These are phyloP conservation scores for Araneus ventricosus DNA, from an alignment of 1,140 invertebrate species.

Conservation along the genomic window DNA sequence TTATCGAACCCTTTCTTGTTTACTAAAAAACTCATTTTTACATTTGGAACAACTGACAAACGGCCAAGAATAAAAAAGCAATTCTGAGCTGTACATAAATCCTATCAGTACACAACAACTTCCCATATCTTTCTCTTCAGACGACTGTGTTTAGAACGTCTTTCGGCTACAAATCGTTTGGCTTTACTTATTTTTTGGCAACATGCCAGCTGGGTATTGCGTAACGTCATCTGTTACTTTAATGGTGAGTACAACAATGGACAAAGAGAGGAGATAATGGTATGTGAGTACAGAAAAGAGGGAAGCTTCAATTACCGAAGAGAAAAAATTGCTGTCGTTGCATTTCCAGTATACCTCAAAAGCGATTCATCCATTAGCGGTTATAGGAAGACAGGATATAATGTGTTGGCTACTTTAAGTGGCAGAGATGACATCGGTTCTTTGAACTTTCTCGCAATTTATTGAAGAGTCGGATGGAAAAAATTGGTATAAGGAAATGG, in stretches of 20 bases:
- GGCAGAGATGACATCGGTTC: not conserved
- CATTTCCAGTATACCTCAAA: not conserved
- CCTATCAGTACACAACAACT: not conserved
- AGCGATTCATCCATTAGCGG: not conserved
- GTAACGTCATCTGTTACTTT: constrained; percentile 2
- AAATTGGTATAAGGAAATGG: no score
- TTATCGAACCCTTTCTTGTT: not conserved
- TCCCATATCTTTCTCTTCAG: not conserved
- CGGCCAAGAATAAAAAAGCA: not conserved
- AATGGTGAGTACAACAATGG: constrained; percentile 2
- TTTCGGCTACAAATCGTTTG: not conserved
- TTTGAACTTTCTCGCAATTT: no score
- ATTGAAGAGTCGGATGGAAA: no score
- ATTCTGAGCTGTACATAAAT: not conserved
- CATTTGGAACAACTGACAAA: not conserved
- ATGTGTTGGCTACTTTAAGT: not conserved
- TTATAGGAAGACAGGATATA: not conserved
- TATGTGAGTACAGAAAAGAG: not conserved
- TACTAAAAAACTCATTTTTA: not conserved
- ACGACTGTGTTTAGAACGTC: not conserved
- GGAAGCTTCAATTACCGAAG: not conserved
- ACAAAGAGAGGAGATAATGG: not conserved
- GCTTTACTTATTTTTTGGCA: not conserved
- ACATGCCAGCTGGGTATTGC: not conserved
- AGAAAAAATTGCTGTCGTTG: not conserved